Percentiles rank a stretch among this genome's conserved stretches.
Conservation (phyloP, 1,140 invertebrate genomes). For the Zaprionus lachaisei region DNA sequence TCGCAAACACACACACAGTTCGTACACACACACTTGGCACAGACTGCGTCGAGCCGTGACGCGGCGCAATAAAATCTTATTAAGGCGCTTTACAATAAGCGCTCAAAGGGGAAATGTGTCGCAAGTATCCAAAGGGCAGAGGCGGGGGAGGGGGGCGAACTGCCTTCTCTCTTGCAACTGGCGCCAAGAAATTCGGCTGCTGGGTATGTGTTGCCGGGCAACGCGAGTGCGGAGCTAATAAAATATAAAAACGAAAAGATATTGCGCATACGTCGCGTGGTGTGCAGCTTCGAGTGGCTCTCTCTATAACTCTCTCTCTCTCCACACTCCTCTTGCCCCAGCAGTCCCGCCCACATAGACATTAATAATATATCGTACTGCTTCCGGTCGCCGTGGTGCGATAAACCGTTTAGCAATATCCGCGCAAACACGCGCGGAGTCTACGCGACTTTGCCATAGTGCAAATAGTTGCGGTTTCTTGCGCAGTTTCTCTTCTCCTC, state of each 20-base stretch:
- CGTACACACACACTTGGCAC: constrained; percentile 36
- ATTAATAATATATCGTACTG: constrained; percentile 74
- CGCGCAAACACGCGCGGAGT: constrained; percentile 36
- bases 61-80: constrained; percentile 77
- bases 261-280: constrained; percentile 76
- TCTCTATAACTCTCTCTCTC: neutral
- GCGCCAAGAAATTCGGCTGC: constrained; percentile 19
- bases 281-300: constrained; percentile 23
- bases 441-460: constrained; percentile 30
- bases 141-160: no score
- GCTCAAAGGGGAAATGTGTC: constrained; percentile 36
- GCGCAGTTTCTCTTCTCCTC: neutral
- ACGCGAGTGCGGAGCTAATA: constrained; percentile 44
- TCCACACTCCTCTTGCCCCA: neutral
- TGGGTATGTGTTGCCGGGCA: constrained; percentile 45
- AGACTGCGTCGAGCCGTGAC: constrained; percentile 43
- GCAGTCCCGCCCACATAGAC: constrained; percentile 9
- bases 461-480: constrained; percentile 15
- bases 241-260: constrained; percentile 59
- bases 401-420: constrained; percentile 79
- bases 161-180: neutral
- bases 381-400: constrained; percentile 64
- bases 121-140: neutral
- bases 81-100: constrained; percentile 70
- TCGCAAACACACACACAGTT: neutral